Conservation (phyloP, 2,113 vertebrate genomes). For the Menura novaehollandiae region DNA sequence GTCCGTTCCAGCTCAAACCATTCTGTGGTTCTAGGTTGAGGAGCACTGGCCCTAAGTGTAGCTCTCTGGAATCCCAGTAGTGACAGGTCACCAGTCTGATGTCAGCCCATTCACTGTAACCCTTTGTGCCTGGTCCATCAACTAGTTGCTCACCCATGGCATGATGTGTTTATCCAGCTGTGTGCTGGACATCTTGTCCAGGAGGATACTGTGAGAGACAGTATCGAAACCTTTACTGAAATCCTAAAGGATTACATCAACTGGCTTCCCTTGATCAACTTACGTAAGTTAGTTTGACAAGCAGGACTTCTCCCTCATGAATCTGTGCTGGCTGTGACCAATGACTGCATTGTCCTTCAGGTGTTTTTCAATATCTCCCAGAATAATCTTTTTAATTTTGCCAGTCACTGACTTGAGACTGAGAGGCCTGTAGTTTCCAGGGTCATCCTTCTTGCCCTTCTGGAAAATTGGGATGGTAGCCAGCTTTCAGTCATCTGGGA, state of each 20-base stretch:
- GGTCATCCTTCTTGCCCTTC: background rate
- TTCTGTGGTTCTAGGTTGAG: background rate
- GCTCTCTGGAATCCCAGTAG: background rate
- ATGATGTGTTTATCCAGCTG: background rate
- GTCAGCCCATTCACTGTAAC: background rate
- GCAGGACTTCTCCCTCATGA: background rate
- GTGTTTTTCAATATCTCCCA: background rate
- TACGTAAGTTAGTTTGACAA: background rate
- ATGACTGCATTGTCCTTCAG: background rate
- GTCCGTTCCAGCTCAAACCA: background rate
- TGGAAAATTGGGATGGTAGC: background rate
- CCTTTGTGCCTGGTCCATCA: background rate
- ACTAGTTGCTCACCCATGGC: accelerated
- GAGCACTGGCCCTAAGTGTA: background rate
- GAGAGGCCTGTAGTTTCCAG: background rate
- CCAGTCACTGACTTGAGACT: background rate
- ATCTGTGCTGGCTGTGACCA: background rate
- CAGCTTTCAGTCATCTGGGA: background rate
- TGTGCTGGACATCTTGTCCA: background rate
- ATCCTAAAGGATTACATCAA: background rate
- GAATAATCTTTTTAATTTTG: background rate
- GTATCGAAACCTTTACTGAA: background rate
- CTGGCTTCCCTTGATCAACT: background rate
- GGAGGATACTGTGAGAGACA: too few species aligned
- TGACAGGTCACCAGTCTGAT: background rate